Evolutionary conservation across 2,113 vertebrate genomes (phyloP), one percentile per base, ranked within the genome.

Genomic region (Ophthalmolycus amberensis): DNA sequence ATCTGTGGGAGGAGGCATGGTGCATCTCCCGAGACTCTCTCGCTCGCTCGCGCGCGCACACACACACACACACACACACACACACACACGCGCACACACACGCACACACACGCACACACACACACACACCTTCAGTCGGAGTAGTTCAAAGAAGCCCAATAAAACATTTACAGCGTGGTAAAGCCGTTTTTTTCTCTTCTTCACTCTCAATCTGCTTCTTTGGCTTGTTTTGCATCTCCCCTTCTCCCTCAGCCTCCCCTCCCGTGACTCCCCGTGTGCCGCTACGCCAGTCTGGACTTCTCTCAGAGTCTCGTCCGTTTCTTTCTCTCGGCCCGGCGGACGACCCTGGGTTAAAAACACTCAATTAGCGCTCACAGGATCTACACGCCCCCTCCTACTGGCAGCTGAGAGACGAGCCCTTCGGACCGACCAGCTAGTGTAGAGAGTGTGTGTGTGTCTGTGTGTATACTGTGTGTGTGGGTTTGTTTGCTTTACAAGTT

Each of bases 131-230:
- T 85, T 84, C 62, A 90, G 70, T 42, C 46, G 5, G 50, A 82
- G 77, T 8, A 88, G 82, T 90, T 93, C 88, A 94, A 94, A 93
- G 90, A 63, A 89, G 74, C 84, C 72, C 84, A 79, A 94, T 95
- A 92, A 94, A 94, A 94, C 92, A 94, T 94, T 93, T 92, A 94
- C 91, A 90, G 78, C 75, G 3, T 63, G 60, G 87, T 88, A 85
- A 91, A 84, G 80, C 76, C 82, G 72, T 40, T 66, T 65, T 82
- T 77, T 52, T 60, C 62, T 16, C 27, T 14, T 66, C 66, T 80
- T 83, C 73, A 10, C 84, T 82, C 71, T 85, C 75, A 27, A 65
- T 71, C 71, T 81, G 86, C 84, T 83, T 85, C 83, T 80, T 44
- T 63, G 74, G 15, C 80, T 73, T 70, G 78, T 80, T 80, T 64